Evolutionary conservation across 2,113 vertebrate species (phyloP).

Genomic region (Pimephales promelas): DNA sequence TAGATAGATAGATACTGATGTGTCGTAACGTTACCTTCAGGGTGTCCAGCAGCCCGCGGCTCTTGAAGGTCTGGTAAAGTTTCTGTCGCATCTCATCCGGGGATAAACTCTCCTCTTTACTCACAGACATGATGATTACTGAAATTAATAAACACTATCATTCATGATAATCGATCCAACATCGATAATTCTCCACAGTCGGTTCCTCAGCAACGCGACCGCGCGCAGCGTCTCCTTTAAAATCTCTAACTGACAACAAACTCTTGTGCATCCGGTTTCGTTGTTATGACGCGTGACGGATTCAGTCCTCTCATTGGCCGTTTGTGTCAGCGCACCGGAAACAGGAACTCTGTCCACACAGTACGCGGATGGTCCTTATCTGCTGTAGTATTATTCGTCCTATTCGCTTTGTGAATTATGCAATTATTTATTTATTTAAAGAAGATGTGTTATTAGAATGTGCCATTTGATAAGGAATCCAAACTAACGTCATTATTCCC

Average conservation of each 20-base stretch:
- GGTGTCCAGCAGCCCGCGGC: slow-evolving; percentile 84
- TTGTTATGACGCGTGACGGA: not conserved
- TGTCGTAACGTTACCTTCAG: no score
- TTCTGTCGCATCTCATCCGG: slow-evolving; percentile 88
- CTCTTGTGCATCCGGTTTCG: slow-evolving; percentile 11
- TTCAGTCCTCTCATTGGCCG: slow-evolving; percentile 3
- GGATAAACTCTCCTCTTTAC: slow-evolving; percentile 71
- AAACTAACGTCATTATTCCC: no score
- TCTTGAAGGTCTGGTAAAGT: slow-evolving; percentile 91
- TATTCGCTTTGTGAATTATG: not conserved
- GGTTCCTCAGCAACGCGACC: not conserved
- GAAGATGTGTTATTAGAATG: not conserved
- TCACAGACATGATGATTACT: slow-evolving; percentile 68
- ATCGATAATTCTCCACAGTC: fast-evolving
- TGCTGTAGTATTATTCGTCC: no score
- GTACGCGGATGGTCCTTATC: not conserved
- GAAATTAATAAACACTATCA: not conserved
- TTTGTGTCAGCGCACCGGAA: not conserved
- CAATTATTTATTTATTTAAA: not conserved
- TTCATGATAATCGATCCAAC: not conserved
- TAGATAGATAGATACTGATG: not conserved
- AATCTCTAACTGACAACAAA: slow-evolving; percentile 4
- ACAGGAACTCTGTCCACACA: not conserved
- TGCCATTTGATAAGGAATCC: not conserved
- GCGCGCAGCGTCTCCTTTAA: not conserved